These are phyloP conservation scores for Trypoxylus dichotomus DNA, from an alignment of 1,140 invertebrate species.

Conservation along the genomic window DNA sequence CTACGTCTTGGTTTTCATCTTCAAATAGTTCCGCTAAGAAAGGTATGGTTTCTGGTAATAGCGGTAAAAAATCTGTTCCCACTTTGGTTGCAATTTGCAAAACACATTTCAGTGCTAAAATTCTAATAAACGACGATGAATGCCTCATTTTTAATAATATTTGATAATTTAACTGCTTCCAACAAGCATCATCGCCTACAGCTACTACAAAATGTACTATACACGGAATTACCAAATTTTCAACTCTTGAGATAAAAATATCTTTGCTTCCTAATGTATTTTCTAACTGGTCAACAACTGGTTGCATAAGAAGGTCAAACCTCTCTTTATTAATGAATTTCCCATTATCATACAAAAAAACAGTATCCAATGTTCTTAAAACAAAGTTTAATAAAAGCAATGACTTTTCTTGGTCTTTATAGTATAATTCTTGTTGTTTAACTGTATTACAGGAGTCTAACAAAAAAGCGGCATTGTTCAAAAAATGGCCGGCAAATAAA, in stretches of 20 bases:
- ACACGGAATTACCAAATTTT: constrained; percentile 71
- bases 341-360: constrained; percentile 80
- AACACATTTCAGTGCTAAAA: constrained; percentile 64
- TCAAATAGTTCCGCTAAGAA: constrained; percentile 82
- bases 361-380: constrained; percentile 68
- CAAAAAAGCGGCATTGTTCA: constrained; percentile 75
- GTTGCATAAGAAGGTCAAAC: constrained; percentile 81
- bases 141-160: constrained; percentile 85
- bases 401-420: constrained; percentile 59
- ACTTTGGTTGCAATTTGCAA: constrained; percentile 74
- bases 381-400: constrained; percentile 67
- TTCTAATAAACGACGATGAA: constrained; percentile 64
- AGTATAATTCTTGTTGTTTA: constrained; percentile 57
- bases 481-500: constrained; percentile 82
- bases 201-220: constrained; percentile 81
- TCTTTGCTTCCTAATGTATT: constrained; percentile 71
- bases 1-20: constrained; percentile 80
- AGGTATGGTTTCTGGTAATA: constrained; percentile 81
- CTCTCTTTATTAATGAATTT: constrained; percentile 83
- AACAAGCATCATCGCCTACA: constrained; percentile 79
- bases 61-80: constrained; percentile 77
- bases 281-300: constrained; percentile 86
- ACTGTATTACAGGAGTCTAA: constrained; percentile 63
- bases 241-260: constrained; percentile 62
- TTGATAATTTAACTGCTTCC: constrained; percentile 89